Base-by-base conservation (phyloP, 92 coral and sea anemone species). In the Porites cylindrica region DNA sequence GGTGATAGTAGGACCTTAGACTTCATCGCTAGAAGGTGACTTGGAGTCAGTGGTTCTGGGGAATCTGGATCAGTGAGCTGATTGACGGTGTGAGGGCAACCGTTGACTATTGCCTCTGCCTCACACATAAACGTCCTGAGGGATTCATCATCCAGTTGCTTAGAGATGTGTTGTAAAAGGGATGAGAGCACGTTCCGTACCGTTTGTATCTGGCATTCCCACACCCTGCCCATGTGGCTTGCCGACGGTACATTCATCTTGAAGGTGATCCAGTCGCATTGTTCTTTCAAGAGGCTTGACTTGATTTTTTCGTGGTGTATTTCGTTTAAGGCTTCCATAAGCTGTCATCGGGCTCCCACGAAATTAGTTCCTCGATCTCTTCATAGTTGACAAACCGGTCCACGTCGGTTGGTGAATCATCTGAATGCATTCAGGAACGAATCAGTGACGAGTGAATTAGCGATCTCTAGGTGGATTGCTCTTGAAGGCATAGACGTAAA, bases 401-500 rank as follows among this genome's bases (percentile, higher is more conserved):
- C 94, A 16, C 92, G 16, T 1, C 95, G 79, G 54, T 88, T 65
- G 1, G 81, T 20, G 74, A 92, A 92, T 18, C 91, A 84, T 12
- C 95, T 47, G 4, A 84, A 32, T 5, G 95, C 90, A 19, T 89
- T 80, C 5, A 92, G 7, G 70, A 92, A 84, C 12, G 92, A 88
- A 47, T 92, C 95, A 17, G 92, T 92, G 54, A 84, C 92, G 11
- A 92, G 90, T 4, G 91, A 59, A 0, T 32, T 69, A 2, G 93
- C 91, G 8, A 79, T 76, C 64, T 90, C 95, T 2, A 86, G 77
- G 43, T 92, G 93, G 3, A 90, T 59, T 7, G 91, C 93, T 70
- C 91, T 53, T 16, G 93, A 85, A 8, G 93, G 6, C 91, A 92
- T 75, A 43, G 88, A 92, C 0, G 92, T 88, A 66, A 93, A 93